phyloP scores from a whole-genome alignment of 1,140 invertebrate genomes.

The Lepidurus couesii region DNA sequence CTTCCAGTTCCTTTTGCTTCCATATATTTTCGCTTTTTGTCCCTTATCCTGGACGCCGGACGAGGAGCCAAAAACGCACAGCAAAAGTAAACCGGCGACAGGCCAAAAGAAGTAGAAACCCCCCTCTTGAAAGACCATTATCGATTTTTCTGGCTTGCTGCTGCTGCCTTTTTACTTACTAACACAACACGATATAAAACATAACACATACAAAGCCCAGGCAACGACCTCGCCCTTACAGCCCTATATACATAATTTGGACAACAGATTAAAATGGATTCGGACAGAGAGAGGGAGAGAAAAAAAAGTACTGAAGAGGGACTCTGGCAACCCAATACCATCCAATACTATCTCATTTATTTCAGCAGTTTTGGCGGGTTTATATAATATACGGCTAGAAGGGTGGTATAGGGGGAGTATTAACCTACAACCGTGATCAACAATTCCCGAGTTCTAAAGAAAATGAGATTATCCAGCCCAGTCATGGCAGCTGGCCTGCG shows the following conservation, averaged over 20 bases:
- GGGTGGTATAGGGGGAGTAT: neutral
- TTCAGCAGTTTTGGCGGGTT: neutral
- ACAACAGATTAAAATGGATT: conserved; percentile 19
- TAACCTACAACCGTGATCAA: neutral
- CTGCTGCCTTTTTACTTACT: neutral
- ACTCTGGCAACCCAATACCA: neutral
- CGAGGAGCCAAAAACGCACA: conserved; percentile 2
- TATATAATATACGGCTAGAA: neutral
- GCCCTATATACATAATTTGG: conserved; percentile 11
- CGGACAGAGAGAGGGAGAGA: neutral
- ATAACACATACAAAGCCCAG: neutral
- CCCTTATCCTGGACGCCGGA: neutral
- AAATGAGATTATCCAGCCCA: conserved; percentile 1
- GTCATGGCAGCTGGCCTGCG: conserved; percentile 7
- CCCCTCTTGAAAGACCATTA: conserved; percentile 12
- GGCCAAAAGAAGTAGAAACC: neutral
- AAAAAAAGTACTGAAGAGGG: neutral
- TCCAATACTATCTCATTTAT: neutral
- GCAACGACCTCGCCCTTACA: conserved; percentile 16
- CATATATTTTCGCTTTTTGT: conserved; percentile 7
- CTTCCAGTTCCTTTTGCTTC: neutral
- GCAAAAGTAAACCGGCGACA: conserved; percentile 6
- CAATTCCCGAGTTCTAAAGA: neutral
- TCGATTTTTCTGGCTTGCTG: conserved; percentile 21
- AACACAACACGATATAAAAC: neutral